Evolutionary conservation across 2,888 invertebrate species (phyloP).

Genomic region (Sclerodermus sp.): DNA sequence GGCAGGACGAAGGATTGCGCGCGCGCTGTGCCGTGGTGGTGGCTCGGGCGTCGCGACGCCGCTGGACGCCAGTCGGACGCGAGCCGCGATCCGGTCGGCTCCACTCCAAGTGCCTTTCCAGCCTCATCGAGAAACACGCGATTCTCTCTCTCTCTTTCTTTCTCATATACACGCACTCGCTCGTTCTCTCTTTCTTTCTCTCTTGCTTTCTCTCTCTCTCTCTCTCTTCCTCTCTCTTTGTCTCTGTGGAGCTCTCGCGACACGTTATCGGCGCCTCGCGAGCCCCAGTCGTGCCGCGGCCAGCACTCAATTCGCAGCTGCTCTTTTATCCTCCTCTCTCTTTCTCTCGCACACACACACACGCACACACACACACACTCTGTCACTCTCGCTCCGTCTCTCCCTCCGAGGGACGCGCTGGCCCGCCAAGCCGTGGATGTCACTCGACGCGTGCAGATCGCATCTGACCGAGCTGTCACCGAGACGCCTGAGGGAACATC

Average conservation of each 20-base stretch:
- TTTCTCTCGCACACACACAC: constrained; percentile 7
- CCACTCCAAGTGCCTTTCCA: constrained; percentile 3
- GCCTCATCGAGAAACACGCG: too few species aligned
- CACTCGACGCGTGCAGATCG: constrained; percentile 32
- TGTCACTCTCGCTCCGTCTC: constrained; percentile 6
- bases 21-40: constrained; percentile 17
- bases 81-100: constrained; percentile 45
- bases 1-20: neutral
- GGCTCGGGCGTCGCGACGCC: constrained; percentile 35
- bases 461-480: constrained; percentile 27
- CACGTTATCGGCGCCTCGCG: neutral
- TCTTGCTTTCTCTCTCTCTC: neutral
- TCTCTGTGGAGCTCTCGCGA: constrained; percentile 1
- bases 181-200: constrained; percentile 1
- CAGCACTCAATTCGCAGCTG: neutral
- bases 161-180: neutral
- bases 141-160: constrained; percentile 9
- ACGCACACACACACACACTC: constrained; percentile 5
- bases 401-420: constrained; percentile 3
- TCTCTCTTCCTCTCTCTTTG: neutral
- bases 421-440: constrained; percentile 26
- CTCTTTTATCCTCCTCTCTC: constrained; percentile 1
- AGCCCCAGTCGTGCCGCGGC: too few species aligned
- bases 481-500: neutral
- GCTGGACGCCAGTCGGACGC: constrained; percentile 46